Evolutionary conservation across 2,888 invertebrate genomes (phyloP), one percentile per base, ranked within the genome.

Genomic region (Hoplodrina ambigua): DNA sequence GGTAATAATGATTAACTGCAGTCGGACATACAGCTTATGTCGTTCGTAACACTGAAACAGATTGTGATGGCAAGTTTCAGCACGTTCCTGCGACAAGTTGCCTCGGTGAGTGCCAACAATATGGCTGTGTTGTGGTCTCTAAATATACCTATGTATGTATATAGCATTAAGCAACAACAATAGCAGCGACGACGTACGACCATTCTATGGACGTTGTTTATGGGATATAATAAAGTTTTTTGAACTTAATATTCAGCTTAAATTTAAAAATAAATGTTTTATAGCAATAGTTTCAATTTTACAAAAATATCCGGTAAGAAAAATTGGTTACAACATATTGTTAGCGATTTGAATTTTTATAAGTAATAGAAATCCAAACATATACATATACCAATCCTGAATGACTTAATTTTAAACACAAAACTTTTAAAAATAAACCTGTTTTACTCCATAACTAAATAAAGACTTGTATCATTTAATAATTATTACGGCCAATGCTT

Each of bases 61-160:
- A 66, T 68, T 66, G 66, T 57, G 53, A 44, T 37, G 30, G 62
- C 58, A 62, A 74, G 71, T 63, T 72, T 66, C 60, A 69, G 59
- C 70, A 72, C 72, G 72, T 77, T 73, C 46, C 62, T 50, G 55
- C 46, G 68, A 76, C 81, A 73, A 73, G 72, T 68, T 69, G 62
- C 49, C 63, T 58, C 55, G 65, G 65, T 56, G 59, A 33, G 50
- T 33, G 74, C 72, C 81, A 75, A 83, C 78, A 78, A 71, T 71
- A 62, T 49, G 58, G 58, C 61, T 55, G 44, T 73, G 70, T 69
- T 76, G 65, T 74, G 46, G 46, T 46, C 2, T 44, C 15, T 44
- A 15, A 11, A 41, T 8, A 41, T 13, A 17, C 15, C 11, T 44
- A 44, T 11, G 10, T 44, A 46, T 54, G 30, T 50, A 68, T 37